Percentiles rank a stretch among this genome's conserved stretches.
These are phyloP conservation scores for Patella depressa DNA, from an alignment of 2,888 invertebrate genomes.

Conservation along the genomic window DNA sequence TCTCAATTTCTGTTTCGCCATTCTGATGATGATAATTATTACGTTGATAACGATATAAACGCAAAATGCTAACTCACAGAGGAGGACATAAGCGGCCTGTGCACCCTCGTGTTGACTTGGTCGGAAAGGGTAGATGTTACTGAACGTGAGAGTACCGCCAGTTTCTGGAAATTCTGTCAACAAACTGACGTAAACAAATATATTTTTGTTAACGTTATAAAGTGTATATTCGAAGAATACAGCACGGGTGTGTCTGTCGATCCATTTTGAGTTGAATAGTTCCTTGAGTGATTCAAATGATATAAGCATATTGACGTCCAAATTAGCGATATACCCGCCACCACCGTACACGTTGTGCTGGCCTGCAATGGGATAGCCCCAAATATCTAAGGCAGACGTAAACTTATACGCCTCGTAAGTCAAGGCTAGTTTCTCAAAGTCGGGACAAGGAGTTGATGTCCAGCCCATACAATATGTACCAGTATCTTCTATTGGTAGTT, in stretches of 20 bases:
- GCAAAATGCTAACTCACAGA: background rate
- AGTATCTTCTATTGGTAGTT: background rate
- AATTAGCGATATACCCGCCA: background rate
- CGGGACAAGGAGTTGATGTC: background rate
- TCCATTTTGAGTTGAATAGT: background rate
- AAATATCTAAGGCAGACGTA: background rate
- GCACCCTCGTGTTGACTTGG: background rate
- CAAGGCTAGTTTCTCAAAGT: background rate
- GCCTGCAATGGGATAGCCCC: background rate
- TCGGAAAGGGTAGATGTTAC: background rate
- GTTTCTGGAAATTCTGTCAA: constrained; percentile 6
- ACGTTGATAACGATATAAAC: background rate
- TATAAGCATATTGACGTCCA: background rate
- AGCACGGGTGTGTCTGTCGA: background rate
- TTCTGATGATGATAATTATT: background rate
- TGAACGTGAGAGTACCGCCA: background rate
- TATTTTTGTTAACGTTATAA: background rate
- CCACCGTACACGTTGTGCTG: background rate
- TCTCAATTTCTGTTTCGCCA: background rate
- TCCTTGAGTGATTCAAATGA: constrained; percentile 1
- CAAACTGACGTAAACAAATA: background rate
- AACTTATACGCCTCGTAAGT: background rate
- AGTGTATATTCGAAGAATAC: background rate
- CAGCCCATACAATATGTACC: background rate
- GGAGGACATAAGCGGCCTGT: background rate